phyloP scores from a whole-genome alignment of 2,797 vertebrate species.

The Chiropotes sagulatus region DNA sequence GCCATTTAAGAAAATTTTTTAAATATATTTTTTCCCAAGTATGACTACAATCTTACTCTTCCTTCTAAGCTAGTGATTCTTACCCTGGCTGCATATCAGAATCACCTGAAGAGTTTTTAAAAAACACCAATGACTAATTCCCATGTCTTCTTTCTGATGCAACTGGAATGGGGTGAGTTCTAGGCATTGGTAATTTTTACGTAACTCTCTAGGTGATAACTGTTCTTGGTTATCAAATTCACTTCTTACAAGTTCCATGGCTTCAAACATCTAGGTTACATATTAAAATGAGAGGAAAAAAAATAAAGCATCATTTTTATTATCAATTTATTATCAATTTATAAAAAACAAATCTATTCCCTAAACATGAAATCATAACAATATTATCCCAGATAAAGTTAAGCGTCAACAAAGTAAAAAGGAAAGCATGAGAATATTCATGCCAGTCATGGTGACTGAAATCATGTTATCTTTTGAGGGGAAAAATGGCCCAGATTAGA shows the following conservation, averaged over 20 bases:
- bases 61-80: neutral
- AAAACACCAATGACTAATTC: neutral
- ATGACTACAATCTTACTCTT: neutral
- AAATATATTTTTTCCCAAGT: neutral
- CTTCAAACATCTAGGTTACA: neutral
- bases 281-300: constrained; percentile 7
- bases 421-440: neutral
- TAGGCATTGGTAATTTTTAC: constrained; percentile 1
- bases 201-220: neutral
- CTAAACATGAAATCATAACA: constrained; percentile 22
- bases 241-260: neutral
- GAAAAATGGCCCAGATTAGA: neutral
- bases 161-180: neutral
- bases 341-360: neutral
- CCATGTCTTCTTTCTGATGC: neutral
- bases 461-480: neutral
- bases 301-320: neutral
- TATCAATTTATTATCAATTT: neutral
- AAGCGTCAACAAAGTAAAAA: constrained; percentile 45
- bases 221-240: constrained; percentile 31
- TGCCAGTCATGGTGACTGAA: neutral
- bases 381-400: neutral
- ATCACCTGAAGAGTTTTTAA: neutral
- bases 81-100: neutral
- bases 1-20: neutral